phyloP scores from a whole-genome alignment of 37 sponge, comb jelly and placozoan species.

The Ephydatia muelleri region DNA sequence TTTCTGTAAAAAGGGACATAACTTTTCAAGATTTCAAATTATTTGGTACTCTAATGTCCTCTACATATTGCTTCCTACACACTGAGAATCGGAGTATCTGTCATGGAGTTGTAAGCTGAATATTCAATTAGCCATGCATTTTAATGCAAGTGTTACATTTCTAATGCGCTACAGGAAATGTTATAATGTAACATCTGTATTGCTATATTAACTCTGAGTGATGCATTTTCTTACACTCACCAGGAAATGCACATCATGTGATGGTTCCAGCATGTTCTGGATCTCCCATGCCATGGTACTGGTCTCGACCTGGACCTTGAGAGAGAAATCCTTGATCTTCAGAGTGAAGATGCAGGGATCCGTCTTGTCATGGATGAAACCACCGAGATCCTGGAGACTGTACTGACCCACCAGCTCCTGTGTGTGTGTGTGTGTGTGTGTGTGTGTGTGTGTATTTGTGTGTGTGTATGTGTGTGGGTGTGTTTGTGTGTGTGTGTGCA shows the following conservation, averaged over 20 bases:
- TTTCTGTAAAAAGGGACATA: too few relatives aligned
- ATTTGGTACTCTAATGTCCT: too few relatives aligned
- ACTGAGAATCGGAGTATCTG: too few relatives aligned
- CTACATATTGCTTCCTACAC: too few relatives aligned
- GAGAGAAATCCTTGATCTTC: not conserved
- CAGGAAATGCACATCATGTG: too few relatives aligned
- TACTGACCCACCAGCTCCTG: constrained; percentile 41
- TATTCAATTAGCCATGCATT: too few relatives aligned
- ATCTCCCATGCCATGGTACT: constrained; percentile 27
- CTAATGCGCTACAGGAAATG: too few relatives aligned
- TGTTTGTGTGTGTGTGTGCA: not conserved
- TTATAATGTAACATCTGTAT: too few relatives aligned
- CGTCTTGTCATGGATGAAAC: constrained; percentile 6
- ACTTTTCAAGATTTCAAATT: too few relatives aligned
- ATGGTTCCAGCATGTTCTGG: constrained; percentile 29
- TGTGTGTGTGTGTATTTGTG: not conserved
- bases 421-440: not conserved
- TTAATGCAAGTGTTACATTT: too few relatives aligned
- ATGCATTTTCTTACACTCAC: not conserved
- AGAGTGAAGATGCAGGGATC: constrained; percentile 10
- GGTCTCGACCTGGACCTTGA: constrained; percentile 42
- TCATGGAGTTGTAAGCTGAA: too few relatives aligned
- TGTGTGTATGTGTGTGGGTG: constrained; percentile 3
- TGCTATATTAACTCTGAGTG: constrained; percentile 15
- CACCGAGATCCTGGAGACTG: constrained; percentile 25